These are phyloP conservation scores for Caradrina clavipalpis DNA, from an alignment of 2,888 invertebrate genomes.

Conservation along the genomic window DNA sequence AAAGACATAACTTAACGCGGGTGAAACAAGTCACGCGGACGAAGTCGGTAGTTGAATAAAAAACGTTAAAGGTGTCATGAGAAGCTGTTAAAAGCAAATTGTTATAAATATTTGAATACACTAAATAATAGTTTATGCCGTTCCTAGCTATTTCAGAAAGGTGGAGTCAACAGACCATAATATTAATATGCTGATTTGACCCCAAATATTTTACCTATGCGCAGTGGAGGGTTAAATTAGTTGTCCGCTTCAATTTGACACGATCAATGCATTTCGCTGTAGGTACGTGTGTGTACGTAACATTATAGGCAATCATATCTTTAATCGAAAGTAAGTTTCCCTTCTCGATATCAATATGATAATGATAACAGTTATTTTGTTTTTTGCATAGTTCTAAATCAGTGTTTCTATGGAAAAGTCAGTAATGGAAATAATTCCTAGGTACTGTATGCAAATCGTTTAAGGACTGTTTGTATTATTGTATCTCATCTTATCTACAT, in stretches of 20 bases:
- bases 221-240: slow-evolving; percentile 47
- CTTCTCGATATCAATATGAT: background rate
- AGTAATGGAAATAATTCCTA: too few relatives aligned
- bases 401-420: too few relatives aligned
- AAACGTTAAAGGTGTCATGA: slow-evolving; percentile 17
- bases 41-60: slow-evolving; percentile 24
- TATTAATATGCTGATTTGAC: slow-evolving; percentile 35
- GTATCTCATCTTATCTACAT: too few relatives aligned
- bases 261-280: slow-evolving; percentile 20
- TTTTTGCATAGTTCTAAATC: background rate
- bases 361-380: background rate
- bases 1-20: too few relatives aligned
- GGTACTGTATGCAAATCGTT: too few relatives aligned
- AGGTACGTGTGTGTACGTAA: background rate
- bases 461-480: too few relatives aligned
- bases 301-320: slow-evolving; percentile 14
- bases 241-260: slow-evolving; percentile 30
- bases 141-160: slow-evolving; percentile 13
- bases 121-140: background rate
- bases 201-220: slow-evolving; percentile 36
- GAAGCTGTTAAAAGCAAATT: slow-evolving; percentile 9
- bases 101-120: background rate
- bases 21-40: too few relatives aligned
- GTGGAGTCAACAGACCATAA: slow-evolving; percentile 39
- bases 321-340: slow-evolving; percentile 5